Evolutionary conservation across 2,888 invertebrate species (phyloP), one percentile per base, ranked within the genome.

Genomic region (Spilosoma lubricipeda): DNA sequence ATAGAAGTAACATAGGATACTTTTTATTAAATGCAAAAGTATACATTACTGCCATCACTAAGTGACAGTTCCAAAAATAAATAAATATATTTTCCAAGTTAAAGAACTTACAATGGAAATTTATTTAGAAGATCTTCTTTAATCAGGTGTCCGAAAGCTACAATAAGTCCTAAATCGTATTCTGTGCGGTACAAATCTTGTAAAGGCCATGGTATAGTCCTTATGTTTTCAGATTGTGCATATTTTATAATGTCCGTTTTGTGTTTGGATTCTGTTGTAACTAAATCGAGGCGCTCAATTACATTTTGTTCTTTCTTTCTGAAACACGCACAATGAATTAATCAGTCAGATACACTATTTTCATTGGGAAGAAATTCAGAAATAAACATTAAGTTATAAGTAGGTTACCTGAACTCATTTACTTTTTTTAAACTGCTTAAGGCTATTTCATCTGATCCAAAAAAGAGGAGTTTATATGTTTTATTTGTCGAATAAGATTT

Each of bases 61-160:
- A 48, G 48, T 4, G 48, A 48, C 20, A 48, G 18, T 48, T 48
- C 4, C 36, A 48, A 48, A n/a, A 59, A 52, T 39, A 52, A 23
- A n/a, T 52, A 20, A 20, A 20, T 5, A 52, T 52, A n/a, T n/a
- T 9, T 52, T 52, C 23, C 8, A n/a, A 23, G 52, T 59, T n/a
- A 3, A 3, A 8, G 1, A 84, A 96, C 97, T 96, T 96, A 99
- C 99, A 98, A 92, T 74, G 98, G 97, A 93, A 99, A 99, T 76
- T 97, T 96, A 15, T 97, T 93, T 48, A 99, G 98, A 0, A 99
- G 91, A 72, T 96, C 90, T 80, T 96, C 94, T 63, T 98, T 98
- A 86, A 99, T 98, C 77, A 99, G 95, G 89, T 98, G 97, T 0
- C 99, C 99, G 96, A 99, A 99, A 0, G 99, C 99, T 2, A 98